phyloP scores from a whole-genome alignment of 2,797 vertebrate species.

The Hephaestus fuliginosus region DNA sequence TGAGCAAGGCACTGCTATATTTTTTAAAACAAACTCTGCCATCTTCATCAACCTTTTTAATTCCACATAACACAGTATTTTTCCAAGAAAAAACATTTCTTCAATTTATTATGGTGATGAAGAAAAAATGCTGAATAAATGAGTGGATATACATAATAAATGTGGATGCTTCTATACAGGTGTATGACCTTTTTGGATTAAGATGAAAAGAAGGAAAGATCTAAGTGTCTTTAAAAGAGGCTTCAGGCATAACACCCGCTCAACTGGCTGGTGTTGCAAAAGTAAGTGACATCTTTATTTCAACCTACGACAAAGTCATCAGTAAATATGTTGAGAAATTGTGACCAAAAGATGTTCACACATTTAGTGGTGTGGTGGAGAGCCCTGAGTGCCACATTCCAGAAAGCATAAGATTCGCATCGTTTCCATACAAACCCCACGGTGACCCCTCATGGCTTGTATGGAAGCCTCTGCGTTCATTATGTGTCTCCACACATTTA shows the following conservation, averaged over 20 bases:
- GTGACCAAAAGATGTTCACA: not conserved
- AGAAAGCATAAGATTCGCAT: not conserved
- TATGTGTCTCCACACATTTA: not conserved
- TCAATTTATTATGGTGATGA: not conserved
- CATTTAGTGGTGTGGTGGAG: not conserved
- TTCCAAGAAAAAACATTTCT: not conserved
- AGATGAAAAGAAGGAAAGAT: not conserved
- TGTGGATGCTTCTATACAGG: not conserved
- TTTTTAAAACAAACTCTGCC: not conserved
- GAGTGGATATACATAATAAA: not conserved
- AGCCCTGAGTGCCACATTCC: not conserved
- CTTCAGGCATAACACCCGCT: not conserved
- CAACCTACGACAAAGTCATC: not conserved
- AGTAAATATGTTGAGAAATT: not conserved
- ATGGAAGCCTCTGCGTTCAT: not conserved
- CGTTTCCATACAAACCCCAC: not conserved
- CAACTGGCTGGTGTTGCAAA: not conserved
- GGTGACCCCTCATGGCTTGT: not conserved
- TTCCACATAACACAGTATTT: not conserved
- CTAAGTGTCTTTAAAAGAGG: not conserved
- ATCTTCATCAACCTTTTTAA: not conserved
- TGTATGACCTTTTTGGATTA: not conserved
- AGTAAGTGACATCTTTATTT: not conserved
- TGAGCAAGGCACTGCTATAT: not conserved
- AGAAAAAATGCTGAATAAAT: not conserved